Evolutionary conservation across 1,140 invertebrate species (phyloP).

Genomic region (Tetraneura akinire): DNA sequence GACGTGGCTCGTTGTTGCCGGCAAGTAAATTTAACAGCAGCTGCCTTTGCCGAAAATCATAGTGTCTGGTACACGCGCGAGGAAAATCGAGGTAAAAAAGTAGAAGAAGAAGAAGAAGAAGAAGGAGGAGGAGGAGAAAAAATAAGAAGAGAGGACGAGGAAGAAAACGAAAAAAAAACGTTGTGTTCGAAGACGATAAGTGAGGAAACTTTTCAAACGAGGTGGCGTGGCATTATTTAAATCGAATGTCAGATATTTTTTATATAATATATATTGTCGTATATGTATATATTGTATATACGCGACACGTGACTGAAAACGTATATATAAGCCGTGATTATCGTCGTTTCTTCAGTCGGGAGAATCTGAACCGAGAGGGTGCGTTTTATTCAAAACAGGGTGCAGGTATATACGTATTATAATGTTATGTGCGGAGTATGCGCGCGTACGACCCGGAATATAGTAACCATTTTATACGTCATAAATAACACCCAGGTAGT

Average conservation of each 20-base stretch:
- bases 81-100: no score
- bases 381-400: no score
- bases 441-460: no score
- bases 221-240: neutral
- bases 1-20: neutral
- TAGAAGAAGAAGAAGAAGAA: no score
- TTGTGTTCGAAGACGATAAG: neutral
- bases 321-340: constrained; percentile 4
- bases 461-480: no score
- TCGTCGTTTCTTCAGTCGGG: neutral
- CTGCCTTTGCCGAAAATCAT: neutral
- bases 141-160: no score
- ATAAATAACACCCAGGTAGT: no score
- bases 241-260: constrained; percentile 29
- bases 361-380: neutral
- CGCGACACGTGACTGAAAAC: neutral
- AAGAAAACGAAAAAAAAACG: no score
- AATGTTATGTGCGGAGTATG: no score
- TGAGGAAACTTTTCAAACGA: neutral
- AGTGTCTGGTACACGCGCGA: neutral
- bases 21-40: constrained; percentile 13
- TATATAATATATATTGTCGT: neutral
- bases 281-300: neutral
- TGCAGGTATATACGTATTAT: no score
- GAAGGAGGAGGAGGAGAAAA: no score